phyloP scores from a whole-genome alignment of 2,113 vertebrate species.

The Climacteris rufus region DNA sequence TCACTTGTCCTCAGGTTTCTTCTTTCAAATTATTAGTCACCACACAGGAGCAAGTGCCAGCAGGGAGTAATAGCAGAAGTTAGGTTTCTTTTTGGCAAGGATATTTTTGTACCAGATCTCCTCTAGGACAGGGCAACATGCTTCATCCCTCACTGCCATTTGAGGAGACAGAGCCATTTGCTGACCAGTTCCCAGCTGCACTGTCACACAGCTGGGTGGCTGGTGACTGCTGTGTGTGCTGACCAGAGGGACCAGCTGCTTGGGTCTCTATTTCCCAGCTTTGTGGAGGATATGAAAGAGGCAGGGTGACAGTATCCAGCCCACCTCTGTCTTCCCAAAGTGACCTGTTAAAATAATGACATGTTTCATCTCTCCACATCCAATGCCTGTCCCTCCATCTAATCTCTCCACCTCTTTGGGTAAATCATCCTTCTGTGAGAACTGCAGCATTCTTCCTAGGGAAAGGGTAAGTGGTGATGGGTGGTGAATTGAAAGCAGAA shows the following conservation, averaged over 20 bases:
- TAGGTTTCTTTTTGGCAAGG: not conserved
- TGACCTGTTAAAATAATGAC: not conserved
- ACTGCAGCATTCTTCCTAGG: not conserved
- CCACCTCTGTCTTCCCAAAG: not conserved
- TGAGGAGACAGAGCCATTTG: not conserved
- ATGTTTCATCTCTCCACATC: not conserved
- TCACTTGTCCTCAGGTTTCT: not conserved
- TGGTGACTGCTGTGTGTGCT: not conserved
- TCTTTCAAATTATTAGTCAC: not conserved
- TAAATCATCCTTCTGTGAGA: not conserved
- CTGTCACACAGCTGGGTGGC: not conserved
- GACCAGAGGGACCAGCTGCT: not conserved
- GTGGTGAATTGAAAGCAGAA: not conserved
- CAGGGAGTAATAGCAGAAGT: not conserved
- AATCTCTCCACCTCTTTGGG: not conserved
- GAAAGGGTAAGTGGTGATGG: not conserved
- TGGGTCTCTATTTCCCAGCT: not conserved
- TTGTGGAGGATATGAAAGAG: not conserved
- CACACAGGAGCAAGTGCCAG: not conserved
- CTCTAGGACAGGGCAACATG: accelerated
- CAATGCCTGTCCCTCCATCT: not conserved
- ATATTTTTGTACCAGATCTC: not conserved
- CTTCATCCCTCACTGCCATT: not conserved
- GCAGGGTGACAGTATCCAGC: not conserved
- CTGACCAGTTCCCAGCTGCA: not conserved